These are phyloP conservation scores for Drosophila yakuba DNA, from an alignment of 1,140 invertebrate genomes.

Conservation along the genomic window DNA sequence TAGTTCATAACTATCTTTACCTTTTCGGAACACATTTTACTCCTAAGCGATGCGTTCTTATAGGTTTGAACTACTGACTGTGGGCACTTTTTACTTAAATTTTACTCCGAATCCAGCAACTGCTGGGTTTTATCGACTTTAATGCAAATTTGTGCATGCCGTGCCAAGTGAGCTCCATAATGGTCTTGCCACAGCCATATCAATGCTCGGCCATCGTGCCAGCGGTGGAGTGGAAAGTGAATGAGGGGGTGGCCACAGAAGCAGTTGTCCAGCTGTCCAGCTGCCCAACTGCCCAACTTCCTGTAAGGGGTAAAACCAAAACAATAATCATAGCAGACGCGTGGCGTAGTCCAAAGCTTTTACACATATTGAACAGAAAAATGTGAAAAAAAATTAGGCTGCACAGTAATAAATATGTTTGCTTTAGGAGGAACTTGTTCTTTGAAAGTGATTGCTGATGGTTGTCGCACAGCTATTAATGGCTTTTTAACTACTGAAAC, in stretches of 20 bases:
- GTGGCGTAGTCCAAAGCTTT: conserved; percentile 18
- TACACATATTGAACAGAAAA: background rate
- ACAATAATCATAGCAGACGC: conserved; percentile 54
- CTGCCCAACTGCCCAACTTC: conserved; percentile 33
- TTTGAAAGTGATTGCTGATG: no score
- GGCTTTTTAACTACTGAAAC: no score
- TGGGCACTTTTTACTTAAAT: conserved; percentile 2
- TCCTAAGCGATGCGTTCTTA: no score
- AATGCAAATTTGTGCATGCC: conserved; percentile 45
- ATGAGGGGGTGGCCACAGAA: background rate
- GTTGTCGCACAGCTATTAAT: no score
- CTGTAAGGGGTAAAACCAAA: conserved; percentile 8
- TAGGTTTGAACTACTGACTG: no score
- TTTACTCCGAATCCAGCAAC: background rate
- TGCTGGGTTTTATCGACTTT: conserved; percentile 42
- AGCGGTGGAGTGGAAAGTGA: background rate
- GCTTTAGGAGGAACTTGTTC: no score
- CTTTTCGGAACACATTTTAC: no score
- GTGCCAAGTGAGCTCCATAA: conserved; percentile 73
- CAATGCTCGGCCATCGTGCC: conserved; percentile 61
- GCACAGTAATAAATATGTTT: no score
- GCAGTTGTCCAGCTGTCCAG: conserved; percentile 44
- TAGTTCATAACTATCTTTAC: background rate
- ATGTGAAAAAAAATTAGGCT: no score
- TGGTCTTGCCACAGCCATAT: conserved; percentile 70